These are phyloP conservation scores for Melierax canorus DNA, from an alignment of 2,113 vertebrate genomes.

Conservation along the genomic window DNA sequence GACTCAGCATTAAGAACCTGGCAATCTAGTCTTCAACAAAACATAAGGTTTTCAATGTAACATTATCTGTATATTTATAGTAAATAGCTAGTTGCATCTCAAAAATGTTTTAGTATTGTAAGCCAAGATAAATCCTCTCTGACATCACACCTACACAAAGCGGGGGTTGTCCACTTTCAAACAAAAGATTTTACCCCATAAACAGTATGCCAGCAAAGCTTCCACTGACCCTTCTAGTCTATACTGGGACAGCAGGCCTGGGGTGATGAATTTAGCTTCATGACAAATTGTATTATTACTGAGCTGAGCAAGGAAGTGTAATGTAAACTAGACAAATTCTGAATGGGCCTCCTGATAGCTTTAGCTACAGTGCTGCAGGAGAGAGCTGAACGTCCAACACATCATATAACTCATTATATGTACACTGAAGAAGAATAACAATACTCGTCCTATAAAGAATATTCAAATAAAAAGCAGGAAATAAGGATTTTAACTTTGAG, in stretches of 20 bases:
- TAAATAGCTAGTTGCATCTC: neutral
- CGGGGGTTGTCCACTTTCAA: neutral
- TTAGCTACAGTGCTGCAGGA: neutral
- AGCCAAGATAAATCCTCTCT: neutral
- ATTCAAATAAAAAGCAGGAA: neutral
- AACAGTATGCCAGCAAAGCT: neutral
- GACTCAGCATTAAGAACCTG: slow-evolving; percentile 3
- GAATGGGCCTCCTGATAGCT: neutral
- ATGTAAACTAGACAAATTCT: neutral
- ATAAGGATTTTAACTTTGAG: neutral
- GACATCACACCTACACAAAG: neutral
- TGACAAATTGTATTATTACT: neutral
- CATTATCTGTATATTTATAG: neutral
- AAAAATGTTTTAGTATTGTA: neutral
- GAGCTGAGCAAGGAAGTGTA: neutral
- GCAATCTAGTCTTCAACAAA: neutral
- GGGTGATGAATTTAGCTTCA: neutral
- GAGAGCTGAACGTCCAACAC: neutral
- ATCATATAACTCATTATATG: neutral
- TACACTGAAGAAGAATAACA: neutral
- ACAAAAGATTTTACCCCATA: neutral
- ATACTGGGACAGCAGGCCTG: neutral
- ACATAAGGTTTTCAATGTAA: neutral
- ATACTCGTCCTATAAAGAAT: neutral
- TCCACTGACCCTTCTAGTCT: neutral